These are phyloP conservation scores for Copidosoma floridanum DNA, from an alignment of 1,140 invertebrate genomes.

Conservation along the genomic window DNA sequence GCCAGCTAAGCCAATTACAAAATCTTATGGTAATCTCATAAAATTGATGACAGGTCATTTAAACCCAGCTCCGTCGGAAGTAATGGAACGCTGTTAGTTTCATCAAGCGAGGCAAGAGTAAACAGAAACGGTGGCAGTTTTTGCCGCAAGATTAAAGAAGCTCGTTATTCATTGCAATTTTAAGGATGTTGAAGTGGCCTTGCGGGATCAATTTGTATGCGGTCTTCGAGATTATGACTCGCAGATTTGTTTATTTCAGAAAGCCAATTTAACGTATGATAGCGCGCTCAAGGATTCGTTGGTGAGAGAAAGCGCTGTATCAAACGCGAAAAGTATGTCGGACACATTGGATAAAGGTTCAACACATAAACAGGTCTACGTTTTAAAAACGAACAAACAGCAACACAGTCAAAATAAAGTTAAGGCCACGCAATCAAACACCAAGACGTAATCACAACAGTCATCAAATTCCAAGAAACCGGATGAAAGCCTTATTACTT, in stretches of 20 bases:
- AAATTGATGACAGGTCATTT: too few relatives aligned
- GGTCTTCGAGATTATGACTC: not conserved
- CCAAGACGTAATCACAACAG: not conserved
- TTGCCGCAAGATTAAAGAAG: conserved; percentile 31
- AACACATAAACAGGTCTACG: not conserved
- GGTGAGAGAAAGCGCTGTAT: not conserved
- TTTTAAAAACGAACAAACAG: not conserved
- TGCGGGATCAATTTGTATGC: not conserved
- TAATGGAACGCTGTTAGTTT: too few relatives aligned
- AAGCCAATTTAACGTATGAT: not conserved
- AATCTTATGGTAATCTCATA: too few relatives aligned
- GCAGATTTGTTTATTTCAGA: not conserved
- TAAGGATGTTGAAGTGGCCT: not conserved
- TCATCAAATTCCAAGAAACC: not conserved
- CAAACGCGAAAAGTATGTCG: not conserved
- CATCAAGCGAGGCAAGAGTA: too few relatives aligned
- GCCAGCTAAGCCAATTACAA: too few relatives aligned
- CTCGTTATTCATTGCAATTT: not conserved
- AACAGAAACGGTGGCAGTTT: too few relatives aligned
- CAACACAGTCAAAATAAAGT: too few relatives aligned
- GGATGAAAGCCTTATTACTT: not conserved
- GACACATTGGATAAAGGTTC: not conserved
- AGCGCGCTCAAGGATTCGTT: not conserved
- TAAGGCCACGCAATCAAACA: too few relatives aligned
- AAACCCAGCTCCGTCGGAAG: too few relatives aligned